Conservation (phyloP, 2,888 invertebrate species). For the Frankliniella fusca region DNA sequence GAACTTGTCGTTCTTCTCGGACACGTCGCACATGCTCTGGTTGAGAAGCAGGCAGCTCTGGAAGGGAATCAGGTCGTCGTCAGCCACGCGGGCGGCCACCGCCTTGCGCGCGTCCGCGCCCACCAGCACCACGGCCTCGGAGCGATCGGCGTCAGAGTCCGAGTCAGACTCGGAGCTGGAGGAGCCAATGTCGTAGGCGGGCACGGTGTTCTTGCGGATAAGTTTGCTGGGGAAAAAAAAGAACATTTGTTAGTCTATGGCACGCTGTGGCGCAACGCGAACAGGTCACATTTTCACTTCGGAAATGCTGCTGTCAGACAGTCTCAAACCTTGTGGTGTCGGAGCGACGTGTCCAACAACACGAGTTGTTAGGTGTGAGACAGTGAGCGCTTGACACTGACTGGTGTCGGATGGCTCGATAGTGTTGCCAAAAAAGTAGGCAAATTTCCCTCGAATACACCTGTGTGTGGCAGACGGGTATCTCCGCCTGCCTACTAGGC, state of each 20-base stretch:
- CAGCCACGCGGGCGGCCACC: neutral
- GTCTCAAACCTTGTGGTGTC: no score
- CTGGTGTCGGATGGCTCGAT: no score
- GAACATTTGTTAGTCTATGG: neutral
- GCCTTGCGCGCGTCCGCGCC: neutral
- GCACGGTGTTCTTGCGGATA: slow-evolving; percentile 13
- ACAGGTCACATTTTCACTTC: neutral
- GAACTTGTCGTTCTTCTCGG: slow-evolving; percentile 60
- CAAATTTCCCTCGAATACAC: no score
- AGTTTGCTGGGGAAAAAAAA: slow-evolving; percentile 1
- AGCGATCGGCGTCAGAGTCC: neutral
- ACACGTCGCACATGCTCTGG: slow-evolving; percentile 67
- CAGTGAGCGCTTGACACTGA: no score
- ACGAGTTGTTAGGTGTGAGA: no score
- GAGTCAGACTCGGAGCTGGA: neutral
- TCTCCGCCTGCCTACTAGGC: no score
- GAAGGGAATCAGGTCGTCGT: slow-evolving; percentile 28
- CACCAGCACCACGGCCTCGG: neutral
- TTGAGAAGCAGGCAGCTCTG: slow-evolving; percentile 63
- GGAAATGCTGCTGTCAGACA: no score
- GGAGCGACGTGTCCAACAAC: no score
- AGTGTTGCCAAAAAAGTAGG: no score
- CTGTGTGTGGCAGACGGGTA: no score
- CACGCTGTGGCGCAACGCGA: neutral
- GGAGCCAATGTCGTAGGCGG: neutral